Evolutionary conservation across 2,888 invertebrate genomes (phyloP).

Genomic region (Orgyia antiqua): DNA sequence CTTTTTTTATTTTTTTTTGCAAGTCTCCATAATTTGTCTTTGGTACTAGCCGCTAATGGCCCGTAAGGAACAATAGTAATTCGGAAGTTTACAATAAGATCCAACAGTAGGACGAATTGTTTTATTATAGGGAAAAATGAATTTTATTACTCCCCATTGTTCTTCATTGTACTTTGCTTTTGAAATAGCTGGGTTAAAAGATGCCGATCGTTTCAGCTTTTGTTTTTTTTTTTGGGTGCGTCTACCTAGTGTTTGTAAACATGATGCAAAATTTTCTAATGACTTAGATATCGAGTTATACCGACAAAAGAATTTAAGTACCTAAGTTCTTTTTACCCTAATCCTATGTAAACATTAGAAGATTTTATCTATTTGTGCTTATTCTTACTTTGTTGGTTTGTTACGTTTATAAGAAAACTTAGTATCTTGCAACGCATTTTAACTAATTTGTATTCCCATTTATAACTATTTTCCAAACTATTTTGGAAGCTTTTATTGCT

Average conservation of each 20-base stretch:
- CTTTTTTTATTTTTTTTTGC: constrained; percentile 36
- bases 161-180: constrained; percentile 29
- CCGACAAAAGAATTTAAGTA: too few relatives aligned
- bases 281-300: constrained; percentile 26
- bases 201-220: constrained; percentile 46
- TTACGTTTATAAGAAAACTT: too few relatives aligned
- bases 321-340: constrained; percentile 21
- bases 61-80: constrained; percentile 50
- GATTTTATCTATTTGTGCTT: constrained; percentile 11
- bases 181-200: constrained; percentile 41
- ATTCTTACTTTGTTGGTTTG: too few relatives aligned
- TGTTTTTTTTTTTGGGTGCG: constrained; percentile 24
- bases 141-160: constrained; percentile 56
- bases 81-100: constrained; percentile 64
- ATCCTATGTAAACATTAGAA: constrained; percentile 20
- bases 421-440: too few relatives aligned
- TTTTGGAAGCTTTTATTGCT: too few relatives aligned
- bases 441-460: too few relatives aligned
- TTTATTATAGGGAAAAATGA: constrained; percentile 65
- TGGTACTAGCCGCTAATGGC: constrained; percentile 58
- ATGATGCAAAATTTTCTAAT: constrained; percentile 37
- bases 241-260: constrained; percentile 37
- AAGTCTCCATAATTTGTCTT: constrained; percentile 31
- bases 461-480: too few relatives aligned
- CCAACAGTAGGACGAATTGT: constrained; percentile 69